Percentiles rank a stretch among this genome's conserved stretches.
Conservation (phyloP, 2,113 vertebrate species). For the Mohoua ochrocephala region DNA sequence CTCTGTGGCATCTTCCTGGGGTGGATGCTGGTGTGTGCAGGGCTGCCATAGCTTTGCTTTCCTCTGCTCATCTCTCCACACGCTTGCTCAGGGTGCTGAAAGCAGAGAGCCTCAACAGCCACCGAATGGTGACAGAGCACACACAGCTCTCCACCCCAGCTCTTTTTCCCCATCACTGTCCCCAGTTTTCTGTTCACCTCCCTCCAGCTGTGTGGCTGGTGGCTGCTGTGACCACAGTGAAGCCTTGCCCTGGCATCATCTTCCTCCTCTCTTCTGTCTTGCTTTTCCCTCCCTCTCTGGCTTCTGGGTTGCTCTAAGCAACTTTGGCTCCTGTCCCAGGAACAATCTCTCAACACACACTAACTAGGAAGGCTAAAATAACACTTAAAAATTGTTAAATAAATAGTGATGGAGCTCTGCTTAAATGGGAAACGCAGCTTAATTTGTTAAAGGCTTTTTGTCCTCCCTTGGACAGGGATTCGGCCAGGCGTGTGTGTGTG, state of each 20-base stretch:
- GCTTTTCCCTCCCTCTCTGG: neutral
- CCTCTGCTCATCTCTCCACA: neutral
- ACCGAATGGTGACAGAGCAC: fast-evolving
- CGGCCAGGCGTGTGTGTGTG: fast-evolving
- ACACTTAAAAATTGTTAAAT: slow-evolving; percentile 54
- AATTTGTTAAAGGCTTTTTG: slow-evolving; percentile 19
- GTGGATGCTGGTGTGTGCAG: neutral
- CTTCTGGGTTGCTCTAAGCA: neutral
- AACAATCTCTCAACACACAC: slow-evolving; percentile 21
- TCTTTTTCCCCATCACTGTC: neutral
- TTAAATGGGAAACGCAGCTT: neutral
- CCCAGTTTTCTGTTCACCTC: neutral
- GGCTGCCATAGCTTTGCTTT: neutral
- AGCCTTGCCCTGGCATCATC: neutral
- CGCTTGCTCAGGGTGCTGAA: fast-evolving
- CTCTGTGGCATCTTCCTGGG: neutral
- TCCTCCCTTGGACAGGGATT: neutral
- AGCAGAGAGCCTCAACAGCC: neutral
- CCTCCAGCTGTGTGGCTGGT: neutral
- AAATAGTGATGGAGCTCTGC: neutral
- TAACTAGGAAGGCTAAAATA: slow-evolving; percentile 33
- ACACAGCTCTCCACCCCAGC: neutral
- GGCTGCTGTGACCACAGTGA: neutral
- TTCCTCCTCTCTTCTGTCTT: neutral
- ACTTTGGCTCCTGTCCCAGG: slow-evolving; percentile 43